Percentiles rank a stretch among this genome's conserved stretches.
phyloP scores from a whole-genome alignment of 2,888 invertebrate species.

The Keiferia lycopersicella region DNA sequence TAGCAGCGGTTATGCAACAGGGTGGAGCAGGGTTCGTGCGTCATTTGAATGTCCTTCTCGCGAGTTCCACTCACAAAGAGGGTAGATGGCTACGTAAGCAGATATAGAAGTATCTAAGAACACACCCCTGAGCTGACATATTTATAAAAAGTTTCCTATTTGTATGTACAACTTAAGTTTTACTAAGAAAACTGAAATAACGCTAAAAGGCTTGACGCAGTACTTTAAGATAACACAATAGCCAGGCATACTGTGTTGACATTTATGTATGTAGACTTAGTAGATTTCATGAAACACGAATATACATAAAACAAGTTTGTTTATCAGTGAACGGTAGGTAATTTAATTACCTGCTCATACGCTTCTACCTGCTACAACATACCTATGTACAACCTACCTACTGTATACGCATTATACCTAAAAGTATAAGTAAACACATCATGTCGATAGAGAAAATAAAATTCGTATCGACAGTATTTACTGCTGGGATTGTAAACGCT shows the following conservation, averaged over 20 bases:
- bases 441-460: neutral
- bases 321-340: neutral
- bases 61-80: neutral
- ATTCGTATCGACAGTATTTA: neutral
- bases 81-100: neutral
- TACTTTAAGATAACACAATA: neutral
- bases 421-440: neutral
- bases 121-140: neutral
- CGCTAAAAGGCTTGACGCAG: neutral
- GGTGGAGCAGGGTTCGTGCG: slow-evolving; percentile 44
- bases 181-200: neutral
- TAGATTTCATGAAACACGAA: neutral
- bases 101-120: neutral
- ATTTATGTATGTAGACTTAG: neutral
- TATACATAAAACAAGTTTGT: neutral
- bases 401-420: neutral
- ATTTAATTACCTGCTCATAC: neutral
- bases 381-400: neutral
- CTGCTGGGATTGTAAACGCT: neutral
- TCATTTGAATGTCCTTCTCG: slow-evolving; percentile 39
- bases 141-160: too few relatives aligned
- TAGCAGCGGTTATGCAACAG: slow-evolving; percentile 41
- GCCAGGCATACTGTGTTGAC: neutral
- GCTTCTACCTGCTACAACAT: neutral
- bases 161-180: too few relatives aligned